phyloP scores from a whole-genome alignment of 1,140 invertebrate species.

The Drosophila ananassae region DNA sequence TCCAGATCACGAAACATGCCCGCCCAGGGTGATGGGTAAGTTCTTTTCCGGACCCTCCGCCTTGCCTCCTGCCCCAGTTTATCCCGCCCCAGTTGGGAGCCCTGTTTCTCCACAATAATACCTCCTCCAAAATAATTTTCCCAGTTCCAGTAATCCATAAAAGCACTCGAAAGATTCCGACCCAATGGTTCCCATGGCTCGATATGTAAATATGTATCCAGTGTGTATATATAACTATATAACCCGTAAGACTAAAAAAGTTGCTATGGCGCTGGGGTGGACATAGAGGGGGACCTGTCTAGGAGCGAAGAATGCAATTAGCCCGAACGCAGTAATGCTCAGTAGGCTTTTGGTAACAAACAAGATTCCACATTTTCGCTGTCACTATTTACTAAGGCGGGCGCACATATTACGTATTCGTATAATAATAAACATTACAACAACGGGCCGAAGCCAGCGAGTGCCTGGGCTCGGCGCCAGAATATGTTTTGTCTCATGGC shows the following conservation, averaged over 20 bases:
- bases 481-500: slow-evolving; percentile 52
- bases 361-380: slow-evolving; percentile 11
- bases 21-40: slow-evolving; percentile 85
- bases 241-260: slow-evolving; percentile 15
- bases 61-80: background rate
- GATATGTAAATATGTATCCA: slow-evolving; percentile 58
- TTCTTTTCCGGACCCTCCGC: slow-evolving; percentile 39
- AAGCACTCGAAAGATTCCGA: slow-evolving; percentile 12
- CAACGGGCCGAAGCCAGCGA: slow-evolving; percentile 49
- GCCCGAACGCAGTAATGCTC: slow-evolving; percentile 15
- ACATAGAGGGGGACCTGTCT: background rate
- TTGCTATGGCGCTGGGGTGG: slow-evolving; percentile 6
- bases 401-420: slow-evolving; percentile 76
- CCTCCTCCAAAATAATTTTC: slow-evolving; percentile 36
- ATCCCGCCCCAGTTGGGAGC: slow-evolving; percentile 15
- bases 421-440: slow-evolving; percentile 72
- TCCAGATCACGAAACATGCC: slow-evolving; percentile 85
- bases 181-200: slow-evolving; percentile 26
- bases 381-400: slow-evolving; percentile 22
- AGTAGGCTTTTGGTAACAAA: slow-evolving; percentile 45
- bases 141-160: slow-evolving; percentile 64
- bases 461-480: slow-evolving; percentile 76
- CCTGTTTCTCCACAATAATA: slow-evolving; percentile 38
- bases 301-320: background rate
- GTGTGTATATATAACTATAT: slow-evolving; percentile 18